Percentiles rank a stretch among this genome's conserved stretches.
These are phyloP conservation scores for Trissolcus japonicus DNA, from an alignment of 2,888 invertebrate species.

Conservation along the genomic window DNA sequence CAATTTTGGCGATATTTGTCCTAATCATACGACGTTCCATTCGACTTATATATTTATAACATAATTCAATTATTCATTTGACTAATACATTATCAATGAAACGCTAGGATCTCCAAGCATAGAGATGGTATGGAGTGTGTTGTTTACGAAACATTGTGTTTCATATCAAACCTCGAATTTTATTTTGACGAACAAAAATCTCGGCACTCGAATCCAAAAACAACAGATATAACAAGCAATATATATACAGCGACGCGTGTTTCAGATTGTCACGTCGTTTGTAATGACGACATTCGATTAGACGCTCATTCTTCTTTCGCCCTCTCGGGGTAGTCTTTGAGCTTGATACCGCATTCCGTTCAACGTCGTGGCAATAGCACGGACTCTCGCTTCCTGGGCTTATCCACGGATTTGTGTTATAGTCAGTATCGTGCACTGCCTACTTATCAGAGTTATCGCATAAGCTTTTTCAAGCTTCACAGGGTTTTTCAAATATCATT, in stretches of 20 bases:
- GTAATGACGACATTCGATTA: constrained; percentile 74
- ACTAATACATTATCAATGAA: no score
- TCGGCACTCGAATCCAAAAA: constrained; percentile 27
- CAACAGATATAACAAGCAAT: constrained; percentile 69
- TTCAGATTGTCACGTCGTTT: constrained; percentile 73
- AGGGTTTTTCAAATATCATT: constrained; percentile 50
- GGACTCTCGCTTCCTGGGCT: constrained; percentile 69
- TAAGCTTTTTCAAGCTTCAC: constrained; percentile 50
- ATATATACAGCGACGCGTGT: constrained; percentile 68
- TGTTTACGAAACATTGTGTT: not conserved
- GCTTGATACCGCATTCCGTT: constrained; percentile 67
- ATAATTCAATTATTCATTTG: no score
- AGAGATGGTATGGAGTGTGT: not conserved
- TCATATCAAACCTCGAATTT: constrained; percentile 30
- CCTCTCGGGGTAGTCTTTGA: constrained; percentile 53
- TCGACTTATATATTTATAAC: no score
- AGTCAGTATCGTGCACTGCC: constrained; percentile 73
- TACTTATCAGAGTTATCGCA: constrained; percentile 74
- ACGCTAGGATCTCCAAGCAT: no score
- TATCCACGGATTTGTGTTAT: constrained; percentile 73
- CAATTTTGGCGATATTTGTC: constrained; percentile 23
- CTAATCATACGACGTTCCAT: no score
- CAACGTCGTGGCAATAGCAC: constrained; percentile 62
- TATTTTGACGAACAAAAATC: constrained; percentile 35
- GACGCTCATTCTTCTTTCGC: constrained; percentile 65